phyloP scores from a whole-genome alignment of 2,113 vertebrate species.

The Origma solitaria region DNA sequence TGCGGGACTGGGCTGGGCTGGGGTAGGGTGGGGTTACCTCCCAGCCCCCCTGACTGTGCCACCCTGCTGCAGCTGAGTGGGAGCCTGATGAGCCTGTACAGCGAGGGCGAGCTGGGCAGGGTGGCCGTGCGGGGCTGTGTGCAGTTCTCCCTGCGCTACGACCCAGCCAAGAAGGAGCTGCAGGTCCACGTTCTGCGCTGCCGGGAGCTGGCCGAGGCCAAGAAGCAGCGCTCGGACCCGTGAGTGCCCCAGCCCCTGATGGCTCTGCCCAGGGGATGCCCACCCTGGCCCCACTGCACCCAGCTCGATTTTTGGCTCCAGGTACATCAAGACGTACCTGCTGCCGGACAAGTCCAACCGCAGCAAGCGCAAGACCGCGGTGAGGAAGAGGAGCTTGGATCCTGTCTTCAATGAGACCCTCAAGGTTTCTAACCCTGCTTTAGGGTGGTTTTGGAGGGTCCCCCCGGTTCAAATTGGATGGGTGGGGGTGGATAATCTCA shows the following conservation, averaged over 20 bases:
- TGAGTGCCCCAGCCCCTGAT: conserved; percentile 61
- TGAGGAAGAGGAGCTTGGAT: conserved; percentile 88
- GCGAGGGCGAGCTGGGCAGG: conserved; percentile 79
- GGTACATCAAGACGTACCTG: conserved; percentile 94
- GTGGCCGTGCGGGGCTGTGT: conserved; percentile 85
- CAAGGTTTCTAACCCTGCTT: conserved; percentile 63
- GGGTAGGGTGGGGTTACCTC: background rate
- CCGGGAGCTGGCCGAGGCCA: conserved; percentile 83
- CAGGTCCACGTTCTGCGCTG: conserved; percentile 83
- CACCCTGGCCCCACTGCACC: accelerated
- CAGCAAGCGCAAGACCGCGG: conserved; percentile 89
- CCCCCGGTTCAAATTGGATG: accelerated
- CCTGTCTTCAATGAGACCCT: conserved; percentile 91
- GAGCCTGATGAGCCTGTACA: conserved; percentile 91
- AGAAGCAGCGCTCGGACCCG: conserved; percentile 87
- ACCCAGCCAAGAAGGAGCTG: conserved; percentile 76
- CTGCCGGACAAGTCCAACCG: conserved; percentile 88
- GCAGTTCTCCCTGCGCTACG: conserved; percentile 84
- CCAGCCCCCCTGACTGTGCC: background rate
- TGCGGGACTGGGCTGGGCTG: background rate
- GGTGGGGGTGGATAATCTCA: background rate
- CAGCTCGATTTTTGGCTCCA: background rate
- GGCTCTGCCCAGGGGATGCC: accelerated
- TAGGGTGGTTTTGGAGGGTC: background rate
- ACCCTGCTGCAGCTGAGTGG: conserved; percentile 79